These are phyloP conservation scores for Crambe crambe DNA, from an alignment of 37 sponge, comb jelly and placozoan species.

Conservation along the genomic window DNA sequence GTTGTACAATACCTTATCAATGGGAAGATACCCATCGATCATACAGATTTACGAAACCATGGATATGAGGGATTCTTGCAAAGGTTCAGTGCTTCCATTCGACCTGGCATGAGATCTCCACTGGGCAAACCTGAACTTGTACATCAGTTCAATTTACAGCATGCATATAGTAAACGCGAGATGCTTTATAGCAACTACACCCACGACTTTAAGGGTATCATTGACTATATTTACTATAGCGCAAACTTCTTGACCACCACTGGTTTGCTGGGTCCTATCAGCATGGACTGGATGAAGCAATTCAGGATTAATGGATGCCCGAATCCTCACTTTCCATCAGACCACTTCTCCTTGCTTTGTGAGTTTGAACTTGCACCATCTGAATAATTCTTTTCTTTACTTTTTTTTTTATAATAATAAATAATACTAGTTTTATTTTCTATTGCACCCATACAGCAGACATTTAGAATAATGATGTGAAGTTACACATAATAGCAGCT, in stretches of 20 bases:
- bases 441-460: neutral
- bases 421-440: neutral
- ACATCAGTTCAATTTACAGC: conserved; percentile 83
- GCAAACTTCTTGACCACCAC: conserved; percentile 66
- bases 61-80: conserved; percentile 84
- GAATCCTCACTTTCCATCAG: conserved; percentile 94
- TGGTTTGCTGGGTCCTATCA: conserved; percentile 79
- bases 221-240: conserved; percentile 93
- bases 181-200: conserved; percentile 92
- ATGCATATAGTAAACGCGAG: conserved; percentile 63
- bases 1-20: conserved; percentile 87
- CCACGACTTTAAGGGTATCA: conserved; percentile 93
- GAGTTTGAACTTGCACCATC: conserved; percentile 77
- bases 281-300: conserved; percentile 85
- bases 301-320: conserved; percentile 93
- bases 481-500: no score
- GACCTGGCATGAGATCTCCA: conserved; percentile 41
- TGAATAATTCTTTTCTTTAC: conserved; percentile 1
- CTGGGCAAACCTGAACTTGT: conserved; percentile 67
- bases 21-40: conserved; percentile 70
- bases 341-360: conserved; percentile 91
- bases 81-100: conserved; percentile 50
- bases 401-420: neutral
- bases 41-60: conserved; percentile 76
- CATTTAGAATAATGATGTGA: no score